Percentiles rank a stretch among this genome's conserved stretches.
Evolutionary conservation across 2,113 vertebrate genomes (phyloP).

Genomic region (Bufo gargarizans): DNA sequence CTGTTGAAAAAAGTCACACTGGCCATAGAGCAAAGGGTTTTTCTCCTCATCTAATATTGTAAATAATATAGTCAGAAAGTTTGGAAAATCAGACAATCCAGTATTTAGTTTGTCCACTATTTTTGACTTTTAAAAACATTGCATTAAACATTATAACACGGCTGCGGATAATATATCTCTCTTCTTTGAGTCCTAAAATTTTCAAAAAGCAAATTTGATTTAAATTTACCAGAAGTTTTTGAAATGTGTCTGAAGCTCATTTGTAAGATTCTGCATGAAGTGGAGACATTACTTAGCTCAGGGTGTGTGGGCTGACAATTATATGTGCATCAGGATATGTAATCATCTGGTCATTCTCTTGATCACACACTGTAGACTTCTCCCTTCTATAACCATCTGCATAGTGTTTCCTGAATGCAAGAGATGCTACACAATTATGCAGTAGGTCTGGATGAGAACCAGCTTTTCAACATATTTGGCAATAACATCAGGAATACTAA

Average conservation of each 20-base stretch:
- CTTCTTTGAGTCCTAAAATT: neutral
- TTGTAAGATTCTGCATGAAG: slow-evolving; percentile 12
- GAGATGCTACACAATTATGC: slow-evolving; percentile 49
- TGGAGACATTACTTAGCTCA: slow-evolving; percentile 4
- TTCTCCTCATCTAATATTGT: neutral
- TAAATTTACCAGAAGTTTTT: neutral
- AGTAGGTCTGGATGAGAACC: slow-evolving; percentile 50
- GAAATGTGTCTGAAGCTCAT: slow-evolving; percentile 4
- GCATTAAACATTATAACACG: neutral
- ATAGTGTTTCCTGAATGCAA: slow-evolving; percentile 52
- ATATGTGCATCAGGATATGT: slow-evolving; percentile 49
- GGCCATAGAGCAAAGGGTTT: neutral
- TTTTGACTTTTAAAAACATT: neutral
- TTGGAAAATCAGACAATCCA: neutral
- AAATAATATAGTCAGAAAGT: neutral
- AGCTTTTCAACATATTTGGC: slow-evolving; percentile 51
- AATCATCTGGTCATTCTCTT: slow-evolving; percentile 51
- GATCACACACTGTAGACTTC: slow-evolving; percentile 45
- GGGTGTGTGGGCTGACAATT: slow-evolving; percentile 7
- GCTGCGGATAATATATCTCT: neutral
- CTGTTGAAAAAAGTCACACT: neutral
- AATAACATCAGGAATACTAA: slow-evolving; percentile 14
- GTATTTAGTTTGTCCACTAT: neutral
- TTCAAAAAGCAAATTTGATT: neutral
- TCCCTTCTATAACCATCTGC: slow-evolving; percentile 51